A percentile compares a stretch with the other conserved stretches of the same genome.
phyloP scores from a whole-genome alignment of 2,797 vertebrate genomes.

The Loriculus beryllinus region DNA sequence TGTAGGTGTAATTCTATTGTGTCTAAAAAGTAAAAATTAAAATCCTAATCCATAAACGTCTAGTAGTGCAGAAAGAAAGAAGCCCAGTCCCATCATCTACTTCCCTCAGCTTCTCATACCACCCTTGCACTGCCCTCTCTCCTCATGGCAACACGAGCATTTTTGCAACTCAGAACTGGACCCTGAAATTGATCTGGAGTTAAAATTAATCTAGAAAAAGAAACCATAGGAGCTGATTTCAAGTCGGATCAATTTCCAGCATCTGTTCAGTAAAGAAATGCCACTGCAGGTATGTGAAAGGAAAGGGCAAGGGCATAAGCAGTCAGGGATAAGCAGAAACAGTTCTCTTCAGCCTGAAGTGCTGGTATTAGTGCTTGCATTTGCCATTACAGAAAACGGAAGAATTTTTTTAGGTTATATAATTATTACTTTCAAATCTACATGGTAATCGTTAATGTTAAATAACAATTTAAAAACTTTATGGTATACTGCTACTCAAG shows the following conservation, averaged over 20 bases:
- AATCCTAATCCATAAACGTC: not conserved
- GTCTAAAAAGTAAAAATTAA: not conserved
- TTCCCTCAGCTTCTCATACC: not conserved
- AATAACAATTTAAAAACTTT: not conserved
- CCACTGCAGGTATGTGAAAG: not conserved
- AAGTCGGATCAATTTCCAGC: not conserved
- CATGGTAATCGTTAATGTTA: not conserved
- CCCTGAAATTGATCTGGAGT: not conserved
- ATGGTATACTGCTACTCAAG: not conserved
- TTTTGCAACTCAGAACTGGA: not conserved
- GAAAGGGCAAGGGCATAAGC: not conserved
- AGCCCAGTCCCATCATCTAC: not conserved
- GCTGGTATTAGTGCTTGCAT: not conserved
- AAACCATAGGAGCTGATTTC: not conserved
- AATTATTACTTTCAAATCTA: not conserved
- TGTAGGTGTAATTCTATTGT: not conserved
- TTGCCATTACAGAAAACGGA: not conserved
- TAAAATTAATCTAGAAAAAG: conserved; percentile 17
- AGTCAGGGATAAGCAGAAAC: not conserved
- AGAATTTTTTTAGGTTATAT: not conserved
- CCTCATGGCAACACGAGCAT: not conserved
- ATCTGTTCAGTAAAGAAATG: not conserved
- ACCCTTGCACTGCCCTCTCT: not conserved
- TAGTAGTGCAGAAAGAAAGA: not conserved
- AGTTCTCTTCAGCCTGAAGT: not conserved